phyloP scores from a whole-genome alignment of 2,888 invertebrate species.

The Hypomecis atomaria region DNA sequence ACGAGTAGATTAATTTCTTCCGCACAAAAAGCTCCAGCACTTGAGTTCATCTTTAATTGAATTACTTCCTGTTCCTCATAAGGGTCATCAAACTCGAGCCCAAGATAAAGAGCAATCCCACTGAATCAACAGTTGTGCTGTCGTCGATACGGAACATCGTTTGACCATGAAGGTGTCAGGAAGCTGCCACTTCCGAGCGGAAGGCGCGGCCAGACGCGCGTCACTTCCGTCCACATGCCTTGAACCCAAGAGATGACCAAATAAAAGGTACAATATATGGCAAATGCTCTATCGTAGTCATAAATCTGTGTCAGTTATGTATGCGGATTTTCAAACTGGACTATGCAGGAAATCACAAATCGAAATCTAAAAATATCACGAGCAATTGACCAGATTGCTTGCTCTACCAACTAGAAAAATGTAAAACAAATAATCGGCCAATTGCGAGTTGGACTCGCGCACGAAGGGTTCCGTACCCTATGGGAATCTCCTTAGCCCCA shows the following conservation, averaged over 20 bases:
- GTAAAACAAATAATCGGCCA: too few relatives aligned
- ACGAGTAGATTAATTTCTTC: neutral
- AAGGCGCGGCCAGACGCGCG: conserved; percentile 64
- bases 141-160: conserved; percentile 51
- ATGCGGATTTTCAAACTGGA: conserved; percentile 15
- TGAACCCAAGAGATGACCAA: conserved; percentile 33
- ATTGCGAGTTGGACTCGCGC: too few relatives aligned
- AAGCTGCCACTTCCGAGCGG: conserved; percentile 75
- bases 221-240: conserved; percentile 61
- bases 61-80: conserved; percentile 18
- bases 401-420: conserved; percentile 3
- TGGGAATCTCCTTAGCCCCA: too few relatives aligned
- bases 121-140: conserved; percentile 33
- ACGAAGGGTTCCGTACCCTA: too few relatives aligned
- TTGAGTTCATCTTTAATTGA: neutral
- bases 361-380: neutral
- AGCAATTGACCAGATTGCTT: neutral
- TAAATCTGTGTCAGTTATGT: conserved; percentile 33
- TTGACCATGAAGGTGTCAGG: conserved; percentile 65
- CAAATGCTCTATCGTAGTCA: neutral
- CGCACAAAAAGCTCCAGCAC: neutral
- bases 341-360: neutral
- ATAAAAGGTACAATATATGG: conserved; percentile 25
- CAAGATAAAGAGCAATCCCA: conserved; percentile 11
- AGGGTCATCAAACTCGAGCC: neutral